These are phyloP conservation scores for Phortica variegata DNA, from an alignment of 1,140 invertebrate genomes.

Conservation along the genomic window DNA sequence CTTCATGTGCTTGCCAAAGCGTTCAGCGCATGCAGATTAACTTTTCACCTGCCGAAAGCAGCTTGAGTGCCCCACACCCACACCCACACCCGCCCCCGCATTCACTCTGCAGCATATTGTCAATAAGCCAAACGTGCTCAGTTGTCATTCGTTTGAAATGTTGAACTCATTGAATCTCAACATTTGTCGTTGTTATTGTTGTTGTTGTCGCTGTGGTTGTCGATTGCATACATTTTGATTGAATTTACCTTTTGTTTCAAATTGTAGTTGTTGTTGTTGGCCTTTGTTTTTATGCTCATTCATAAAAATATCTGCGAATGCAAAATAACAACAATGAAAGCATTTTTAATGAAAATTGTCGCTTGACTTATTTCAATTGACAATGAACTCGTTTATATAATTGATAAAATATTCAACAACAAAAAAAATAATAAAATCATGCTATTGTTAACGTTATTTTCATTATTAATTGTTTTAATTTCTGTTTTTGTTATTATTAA, in stretches of 20 bases:
- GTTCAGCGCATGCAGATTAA: conserved; percentile 52
- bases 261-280: conserved; percentile 19
- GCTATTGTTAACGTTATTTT: no score
- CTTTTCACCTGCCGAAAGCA: conserved; percentile 37
- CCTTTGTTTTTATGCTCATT: conserved; percentile 48
- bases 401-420: conserved; percentile 32
- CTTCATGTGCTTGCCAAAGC: conserved; percentile 47
- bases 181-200: conserved; percentile 8
- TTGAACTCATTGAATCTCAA: conserved; percentile 3
- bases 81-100: no score
- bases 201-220: conserved; percentile 13
- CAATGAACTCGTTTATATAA: conserved; percentile 12
- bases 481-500: conserved; percentile 44
- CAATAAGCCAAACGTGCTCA: conserved; percentile 33
- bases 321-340: conserved; percentile 41
- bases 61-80: no score
- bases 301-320: conserved; percentile 29
- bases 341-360: conserved; percentile 56
- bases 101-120: no score
- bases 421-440: conserved; percentile 1
- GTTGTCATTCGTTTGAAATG: conserved; percentile 31
- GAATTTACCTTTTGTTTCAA: conserved; percentile 52
- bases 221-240: conserved; percentile 38
- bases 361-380: conserved; percentile 50
- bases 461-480: no score